Evolutionary conservation across 2,113 vertebrate species (phyloP).

Genomic region (Platichthys flesus): DNA sequence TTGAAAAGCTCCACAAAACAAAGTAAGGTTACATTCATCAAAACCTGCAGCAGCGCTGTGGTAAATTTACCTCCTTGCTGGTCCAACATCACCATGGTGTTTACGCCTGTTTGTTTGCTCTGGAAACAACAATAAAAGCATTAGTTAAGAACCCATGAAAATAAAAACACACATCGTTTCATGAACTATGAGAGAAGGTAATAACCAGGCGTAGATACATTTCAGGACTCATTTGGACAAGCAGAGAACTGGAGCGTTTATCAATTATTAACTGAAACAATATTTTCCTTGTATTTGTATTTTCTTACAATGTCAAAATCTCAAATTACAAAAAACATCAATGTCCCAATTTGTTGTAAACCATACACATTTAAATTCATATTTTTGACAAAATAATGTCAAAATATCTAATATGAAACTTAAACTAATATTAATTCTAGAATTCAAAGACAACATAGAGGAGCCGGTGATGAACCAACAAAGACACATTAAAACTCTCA

Average conservation of each 20-base stretch:
- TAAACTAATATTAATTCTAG: too few species aligned
- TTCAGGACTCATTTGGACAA: neutral
- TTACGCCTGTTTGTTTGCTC: constrained; percentile 90
- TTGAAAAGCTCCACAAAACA: neutral
- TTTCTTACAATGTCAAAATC: too few species aligned
- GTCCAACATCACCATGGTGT: constrained; percentile 93
- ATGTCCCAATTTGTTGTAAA: neutral
- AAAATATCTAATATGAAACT: too few species aligned
- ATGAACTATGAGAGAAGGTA: neutral
- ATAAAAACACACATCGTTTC: constrained; percentile 3
- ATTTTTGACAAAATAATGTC: too few species aligned
- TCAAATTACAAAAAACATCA: too few species aligned
- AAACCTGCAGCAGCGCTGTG: neutral
- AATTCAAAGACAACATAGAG: neutral
- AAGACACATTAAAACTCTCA: constrained; percentile 68
- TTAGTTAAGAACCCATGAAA: neutral
- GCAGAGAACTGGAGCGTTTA: neutral
- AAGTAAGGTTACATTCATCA: neutral
- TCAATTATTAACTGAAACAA: too few species aligned
- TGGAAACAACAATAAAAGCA: constrained; percentile 49
- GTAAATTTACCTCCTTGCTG: constrained; percentile 89
- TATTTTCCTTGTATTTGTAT: too few species aligned
- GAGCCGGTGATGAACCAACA: neutral
- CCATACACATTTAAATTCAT: too few species aligned
- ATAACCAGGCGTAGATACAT: neutral